These are phyloP conservation scores for Pseudoips prasinana DNA, from an alignment of 2,888 invertebrate genomes.

Conservation along the genomic window DNA sequence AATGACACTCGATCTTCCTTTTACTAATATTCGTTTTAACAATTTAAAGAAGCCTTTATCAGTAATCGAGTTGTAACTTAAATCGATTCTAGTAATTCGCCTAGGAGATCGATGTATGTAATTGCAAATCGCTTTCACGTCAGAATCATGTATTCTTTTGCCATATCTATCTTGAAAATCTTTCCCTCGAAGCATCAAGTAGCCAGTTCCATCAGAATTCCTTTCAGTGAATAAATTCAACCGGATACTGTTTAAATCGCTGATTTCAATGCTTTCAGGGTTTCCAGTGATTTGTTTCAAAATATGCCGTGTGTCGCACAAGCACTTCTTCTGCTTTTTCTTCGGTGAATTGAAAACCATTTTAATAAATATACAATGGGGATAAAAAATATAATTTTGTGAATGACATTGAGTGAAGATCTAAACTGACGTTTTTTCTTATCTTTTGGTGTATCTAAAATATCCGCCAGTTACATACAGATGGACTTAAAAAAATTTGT, in stretches of 20 bases:
- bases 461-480: too few relatives aligned
- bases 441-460: too few relatives aligned
- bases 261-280: constrained; percentile 32
- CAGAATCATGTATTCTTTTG: constrained; percentile 66
- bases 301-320: constrained; percentile 48
- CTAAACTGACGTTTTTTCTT: too few relatives aligned
- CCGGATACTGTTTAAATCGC: constrained; percentile 54
- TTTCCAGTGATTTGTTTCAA: constrained; percentile 50
- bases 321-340: constrained; percentile 41
- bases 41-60: constrained; percentile 72
- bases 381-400: too few relatives aligned
- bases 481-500: too few relatives aligned
- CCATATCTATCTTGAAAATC: constrained; percentile 70
- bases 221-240: constrained; percentile 71
- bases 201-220: constrained; percentile 78
- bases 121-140: constrained; percentile 71
- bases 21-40: constrained; percentile 61
- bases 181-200: constrained; percentile 75
- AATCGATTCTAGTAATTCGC: constrained; percentile 73
- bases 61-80: constrained; percentile 81
- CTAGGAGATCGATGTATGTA: constrained; percentile 66
- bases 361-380: too few relatives aligned
- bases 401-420: too few relatives aligned
- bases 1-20: constrained; percentile 68
- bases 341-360: constrained; percentile 1